Conservation (phyloP, 2,888 invertebrate species). For the Anagyrus pseudococci region DNA sequence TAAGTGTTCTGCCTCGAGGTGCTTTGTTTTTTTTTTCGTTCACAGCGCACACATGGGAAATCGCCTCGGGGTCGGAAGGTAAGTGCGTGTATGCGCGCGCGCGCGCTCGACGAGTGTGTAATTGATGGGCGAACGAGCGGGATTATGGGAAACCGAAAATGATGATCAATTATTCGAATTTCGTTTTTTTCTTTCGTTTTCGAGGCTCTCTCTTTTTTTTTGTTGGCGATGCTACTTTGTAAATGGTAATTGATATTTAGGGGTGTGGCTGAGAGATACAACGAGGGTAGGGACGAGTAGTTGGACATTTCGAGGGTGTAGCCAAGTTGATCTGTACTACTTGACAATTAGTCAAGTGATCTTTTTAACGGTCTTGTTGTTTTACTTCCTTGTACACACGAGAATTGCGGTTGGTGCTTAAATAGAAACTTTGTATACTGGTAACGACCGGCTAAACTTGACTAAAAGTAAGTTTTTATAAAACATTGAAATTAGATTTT, state of each 20-base stretch:
- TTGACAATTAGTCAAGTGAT: too few relatives aligned
- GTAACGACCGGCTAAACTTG: too few relatives aligned
- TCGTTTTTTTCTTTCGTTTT: conserved; percentile 1
- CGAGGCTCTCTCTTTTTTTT: not conserved
- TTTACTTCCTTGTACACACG: too few relatives aligned
- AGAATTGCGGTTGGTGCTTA: too few relatives aligned
- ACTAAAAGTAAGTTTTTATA: too few relatives aligned
- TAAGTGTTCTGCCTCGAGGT: not conserved
- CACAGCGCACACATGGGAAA: conserved; percentile 54
- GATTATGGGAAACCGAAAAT: conserved; percentile 57
- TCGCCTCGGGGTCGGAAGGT: conserved; percentile 44
- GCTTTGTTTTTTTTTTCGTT: not conserved
- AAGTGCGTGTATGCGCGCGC: conserved; percentile 15
- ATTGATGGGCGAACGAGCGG: conserved; percentile 53
- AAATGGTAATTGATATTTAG: conserved; percentile 5
- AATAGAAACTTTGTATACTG: too few relatives aligned
- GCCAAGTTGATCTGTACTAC: too few relatives aligned
- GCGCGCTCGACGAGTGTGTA: conserved; percentile 49
- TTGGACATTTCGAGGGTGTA: too few relatives aligned
- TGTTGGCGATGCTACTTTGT: not conserved
- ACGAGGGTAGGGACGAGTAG: too few relatives aligned
- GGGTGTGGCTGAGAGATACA: too few relatives aligned
- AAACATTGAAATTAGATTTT: too few relatives aligned
- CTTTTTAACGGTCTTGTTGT: too few relatives aligned
- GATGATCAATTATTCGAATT: conserved; percentile 53